Base-by-base conservation (phyloP, 2,888 invertebrate species). In the Craniophora ligustri region DNA sequence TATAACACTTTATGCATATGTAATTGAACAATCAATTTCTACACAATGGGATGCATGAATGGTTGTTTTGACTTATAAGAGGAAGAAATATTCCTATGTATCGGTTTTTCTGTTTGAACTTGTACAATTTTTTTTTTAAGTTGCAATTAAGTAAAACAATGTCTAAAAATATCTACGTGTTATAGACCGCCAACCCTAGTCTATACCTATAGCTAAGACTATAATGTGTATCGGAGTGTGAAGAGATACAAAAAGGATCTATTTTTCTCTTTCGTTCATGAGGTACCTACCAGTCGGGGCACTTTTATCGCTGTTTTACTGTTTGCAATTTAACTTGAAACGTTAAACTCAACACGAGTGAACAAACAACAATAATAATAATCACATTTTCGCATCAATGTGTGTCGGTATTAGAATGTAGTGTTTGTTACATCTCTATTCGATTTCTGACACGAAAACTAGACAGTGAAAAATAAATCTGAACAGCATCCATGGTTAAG, bases 311-410 rank as follows among this genome's bases (percentile, higher is more conserved):
- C 81, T 76, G 84, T 89, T 89, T 90, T 89, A 89, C 85, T 85
- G 88, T 86, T 87, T 75, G 88, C 90, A 88, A 90, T 92, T 88
- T 88, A 90, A 89, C 89, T 91, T 85, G 81, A 81, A 84, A 81
- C 87, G 84, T 88, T 84, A 87, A 85, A 87, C 85, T 84, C 79
- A 72, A 70, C 72, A 75, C 65, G 69, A 62, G 66, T 58, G 76
- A 79, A 82, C 88, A 84, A 87, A 85, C 86, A 85, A 80, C 81
- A 79, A 79, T 81, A 81, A 83, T 78, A 82, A 81, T 84, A 81
- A 82, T 82, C 76, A 74, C 76, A 75, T 79, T 77, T 73, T 78
- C 73, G 67, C 76, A 75, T 78, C 79, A 76, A 77, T 75, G 77
- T 71, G 72, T 67, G 51, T 64, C 56, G 58, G 50, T 62, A 57